Evolutionary conservation across 2,113 vertebrate genomes (phyloP), one percentile per base, ranked within the genome.

Genomic region (Ochotona curzoniae): DNA sequence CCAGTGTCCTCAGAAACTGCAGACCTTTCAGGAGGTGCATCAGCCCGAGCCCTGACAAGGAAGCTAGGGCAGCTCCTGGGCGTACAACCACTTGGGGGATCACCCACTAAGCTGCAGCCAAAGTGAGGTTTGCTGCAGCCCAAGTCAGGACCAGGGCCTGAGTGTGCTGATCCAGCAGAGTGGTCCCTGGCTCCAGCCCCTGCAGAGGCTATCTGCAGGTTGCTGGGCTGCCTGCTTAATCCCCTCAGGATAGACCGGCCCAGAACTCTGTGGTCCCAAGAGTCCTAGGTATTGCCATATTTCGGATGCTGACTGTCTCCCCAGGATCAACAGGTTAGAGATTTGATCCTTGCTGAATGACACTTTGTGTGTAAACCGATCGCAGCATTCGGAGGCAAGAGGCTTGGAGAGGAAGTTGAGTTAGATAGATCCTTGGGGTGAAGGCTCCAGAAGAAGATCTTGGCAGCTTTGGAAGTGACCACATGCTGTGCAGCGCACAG

Each of bases 31-130:
- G 30, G 32, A n/a, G 0, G 4, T 6, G 63, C 73, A 20, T 30
- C 32, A 17, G 61, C 74, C 51, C 26, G 3, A 71, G 61, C 51
- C 18, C 75, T 32, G 21, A 47, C 11, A 17, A 38, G 8, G 64
- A 25, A 8, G 23, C 47, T 32, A 14, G 38, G 5, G 18, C 0
- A 2, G 86, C 75, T 67, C 86, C 8, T 0, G 0, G 44, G 4
- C 25, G 26, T 9, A 38, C 18, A 9, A 9, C 23, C 38, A 25
- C 25, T 0, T 0, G 2, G 12, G 21, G 54, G 8, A 60, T 1
- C 44, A 60, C 28, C 14, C 73, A n/a, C 11, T 32, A 57, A 32
- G 35, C 35, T 35, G 38, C 28, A 51, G 20, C 9, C 15, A 21
- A 1, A 2, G 6, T 35, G 51, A 73, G n/a, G 35, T 61, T 54